Evolutionary conservation across 92 coral and sea anemone species (phyloP), one percentile per base, ranked within the genome.

Genomic region (Epizoanthus illoricatus): DNA sequence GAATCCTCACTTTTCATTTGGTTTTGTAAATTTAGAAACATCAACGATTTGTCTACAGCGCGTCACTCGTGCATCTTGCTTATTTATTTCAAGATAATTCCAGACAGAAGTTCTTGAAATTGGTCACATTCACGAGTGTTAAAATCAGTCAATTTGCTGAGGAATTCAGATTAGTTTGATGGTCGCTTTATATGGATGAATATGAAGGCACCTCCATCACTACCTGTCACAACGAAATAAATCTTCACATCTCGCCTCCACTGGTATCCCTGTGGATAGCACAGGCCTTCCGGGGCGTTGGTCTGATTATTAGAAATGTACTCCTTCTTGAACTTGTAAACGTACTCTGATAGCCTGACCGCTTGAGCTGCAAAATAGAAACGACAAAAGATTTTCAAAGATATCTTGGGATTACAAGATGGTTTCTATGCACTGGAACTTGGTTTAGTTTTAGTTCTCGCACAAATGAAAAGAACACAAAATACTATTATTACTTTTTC

Each of bases 201-300:
- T 36, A 70, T 3, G 20, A 36, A 40, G 7, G 56, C 56, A 52
- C 49, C 1, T 7, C 79, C 40, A 20, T 19, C 33, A 74, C 55
- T 23, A 93, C 97, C 97, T 86, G 97, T 93, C 11, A 93, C 89
- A 7, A 93, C 80, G 90, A 93, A 84, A 36, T 89, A 81, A 65
- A 93, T 84, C 19, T 81, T 85, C 0, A 86, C 87, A 59, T 86
- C 85, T 23, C 86, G 69, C 71, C 76, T 88, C 97, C 97, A 93
- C 75, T 91, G 86, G 47, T 86, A 89, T 2, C 91, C 94, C n/a
- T 86, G 81, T 70, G 97, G 97, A 55, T 90, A 89, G 43, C 97
- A 93, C 61, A 92, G 73, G 23, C 60, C 40, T n/a, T 86, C 79
- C 58, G 59, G 20, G 40, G 57, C 83, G 39, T 75, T 49, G 45